Evolutionary conservation across 2,113 vertebrate genomes (phyloP), one percentile per base, ranked within the genome.

Genomic region (Gnathonemus longibarbis): DNA sequence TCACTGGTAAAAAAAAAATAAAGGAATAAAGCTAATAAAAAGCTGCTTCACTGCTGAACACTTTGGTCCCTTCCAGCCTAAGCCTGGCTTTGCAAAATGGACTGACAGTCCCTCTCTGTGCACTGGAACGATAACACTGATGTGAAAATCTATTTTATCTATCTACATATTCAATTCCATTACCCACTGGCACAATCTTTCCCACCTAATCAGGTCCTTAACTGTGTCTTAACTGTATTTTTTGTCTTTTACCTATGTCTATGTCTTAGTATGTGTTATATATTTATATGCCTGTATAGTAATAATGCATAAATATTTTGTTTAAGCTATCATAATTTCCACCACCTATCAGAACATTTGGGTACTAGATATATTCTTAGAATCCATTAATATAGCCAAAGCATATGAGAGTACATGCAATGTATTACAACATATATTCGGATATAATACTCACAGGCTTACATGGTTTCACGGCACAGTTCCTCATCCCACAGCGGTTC

Each of bases 391-490:
- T 27, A 66, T 27, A 66, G 62, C n/a, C n/a, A 10, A 62, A 53
- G 52, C 5, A 53, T 53, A 19, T 21, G 52, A 53, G n/a, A 31
- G n/a, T 10, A 27, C 62, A 66, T 66, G n/a, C 62, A 31, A 27
- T 66, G n/a, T 27, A 66, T 66, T 66, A 66, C n/a, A 66, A 66
- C 9, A 66, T 66, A 66, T 66, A 66, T 66, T 66, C 39, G n/a
- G 24, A 83, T 58, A 24, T 46, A 19, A 58, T 90, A 92, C 97
- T 99, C 93, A 99, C 98, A 6, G 95, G 95, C 0, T 96, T 92
- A 89, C 98, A 99, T 42, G 97, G 97, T 89, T 96, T 95, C 19
- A 99, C 97, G 0, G 97, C 97, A 90, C 98, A 99, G 92, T 97
- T 95, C 92, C 94, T 96, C 90, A 97, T 94, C 1, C 97, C 97